Evolutionary conservation across 2,888 invertebrate species (phyloP).

Genomic region (Ptilodon capucinus): DNA sequence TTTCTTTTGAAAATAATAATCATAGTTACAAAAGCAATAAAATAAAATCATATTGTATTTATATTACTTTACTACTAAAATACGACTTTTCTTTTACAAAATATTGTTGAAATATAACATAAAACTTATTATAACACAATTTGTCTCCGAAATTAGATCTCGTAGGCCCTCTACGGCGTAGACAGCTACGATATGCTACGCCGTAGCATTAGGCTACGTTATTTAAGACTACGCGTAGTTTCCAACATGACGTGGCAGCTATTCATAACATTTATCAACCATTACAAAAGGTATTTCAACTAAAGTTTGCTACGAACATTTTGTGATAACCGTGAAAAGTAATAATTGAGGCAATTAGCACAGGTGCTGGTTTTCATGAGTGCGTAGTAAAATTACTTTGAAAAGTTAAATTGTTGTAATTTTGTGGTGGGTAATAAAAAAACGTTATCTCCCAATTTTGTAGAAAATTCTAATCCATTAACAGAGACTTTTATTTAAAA

Average conservation of each 20-base stretch:
- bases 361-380: neutral
- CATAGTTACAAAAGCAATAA: no score
- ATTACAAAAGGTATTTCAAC: neutral
- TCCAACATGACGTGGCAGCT: neutral
- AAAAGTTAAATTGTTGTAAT: no score
- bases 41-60: neutral
- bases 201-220: conserved; percentile 3
- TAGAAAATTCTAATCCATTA: no score
- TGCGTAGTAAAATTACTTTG: no score
- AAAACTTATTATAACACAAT: neutral
- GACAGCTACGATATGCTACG: conserved; percentile 8
- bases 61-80: neutral
- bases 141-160: conserved; percentile 7
- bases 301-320: neutral
- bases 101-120: neutral
- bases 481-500: no score
- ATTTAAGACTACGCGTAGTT: neutral
- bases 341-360: neutral
- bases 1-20: no score
- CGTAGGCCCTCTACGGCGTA: conserved; percentile 22
- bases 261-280: neutral
- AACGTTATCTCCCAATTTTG: no score
- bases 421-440: no score
- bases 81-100: neutral
- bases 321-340: neutral